Evolutionary conservation across 2,888 invertebrate species (phyloP).

Genomic region (Opisthograptis luteolata): DNA sequence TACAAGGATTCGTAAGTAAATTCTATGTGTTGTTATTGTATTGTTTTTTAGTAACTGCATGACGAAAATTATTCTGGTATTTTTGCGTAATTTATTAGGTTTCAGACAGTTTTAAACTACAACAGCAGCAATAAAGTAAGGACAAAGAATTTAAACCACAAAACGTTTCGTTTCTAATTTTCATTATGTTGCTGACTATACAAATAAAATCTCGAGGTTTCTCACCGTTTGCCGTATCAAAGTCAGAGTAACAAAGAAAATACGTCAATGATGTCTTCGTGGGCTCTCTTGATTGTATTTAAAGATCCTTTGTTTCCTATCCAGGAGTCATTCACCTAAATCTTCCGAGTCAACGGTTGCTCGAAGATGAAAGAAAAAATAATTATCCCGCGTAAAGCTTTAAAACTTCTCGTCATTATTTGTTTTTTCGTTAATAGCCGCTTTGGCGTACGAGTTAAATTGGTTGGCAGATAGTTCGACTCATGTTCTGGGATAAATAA

Average conservation of each 20-base stretch:
- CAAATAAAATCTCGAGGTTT: slow-evolving; percentile 24
- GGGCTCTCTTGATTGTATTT: slow-evolving; percentile 63
- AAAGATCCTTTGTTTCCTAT: slow-evolving; percentile 63
- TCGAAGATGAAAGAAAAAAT: slow-evolving; percentile 69
- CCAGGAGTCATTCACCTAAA: slow-evolving; percentile 58
- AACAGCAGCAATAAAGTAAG: no score
- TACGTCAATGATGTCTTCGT: slow-evolving; percentile 56
- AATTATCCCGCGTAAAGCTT: slow-evolving; percentile 59
- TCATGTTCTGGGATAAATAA: no score
- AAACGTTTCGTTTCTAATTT: no score
- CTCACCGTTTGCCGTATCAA: slow-evolving; percentile 35
- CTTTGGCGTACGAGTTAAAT: not conserved
- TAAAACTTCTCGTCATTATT: slow-evolving; percentile 24
- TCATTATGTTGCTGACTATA: slow-evolving; percentile 12
- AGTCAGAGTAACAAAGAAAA: slow-evolving; percentile 64
- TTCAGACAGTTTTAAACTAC: no score
- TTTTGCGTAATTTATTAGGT: no score
- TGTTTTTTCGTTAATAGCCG: not conserved
- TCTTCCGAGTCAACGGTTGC: slow-evolving; percentile 50
- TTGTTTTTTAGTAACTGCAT: no score
- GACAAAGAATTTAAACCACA: no score
- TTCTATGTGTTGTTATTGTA: not conserved
- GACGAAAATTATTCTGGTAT: no score
- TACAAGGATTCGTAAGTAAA: slow-evolving; percentile 63
- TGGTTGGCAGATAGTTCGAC: no score